A percentile compares a stretch with the other conserved stretches of the same genome.
Evolutionary conservation across 2,113 vertebrate species (phyloP).

Genomic region (Peromyscus californicus): DNA sequence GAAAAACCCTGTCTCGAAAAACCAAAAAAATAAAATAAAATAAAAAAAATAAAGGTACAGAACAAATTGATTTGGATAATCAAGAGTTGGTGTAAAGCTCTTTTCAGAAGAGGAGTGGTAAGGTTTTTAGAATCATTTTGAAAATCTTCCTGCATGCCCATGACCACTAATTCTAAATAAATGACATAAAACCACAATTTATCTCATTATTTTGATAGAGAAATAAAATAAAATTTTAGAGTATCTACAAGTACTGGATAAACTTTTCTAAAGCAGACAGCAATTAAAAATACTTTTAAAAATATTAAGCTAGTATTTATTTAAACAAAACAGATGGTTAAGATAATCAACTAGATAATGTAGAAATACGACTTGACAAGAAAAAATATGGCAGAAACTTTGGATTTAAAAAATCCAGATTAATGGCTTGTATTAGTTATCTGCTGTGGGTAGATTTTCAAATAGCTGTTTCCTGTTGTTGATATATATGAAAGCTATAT

Average conservation of each 20-base stretch:
- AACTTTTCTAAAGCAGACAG: not conserved
- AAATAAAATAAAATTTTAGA: not conserved
- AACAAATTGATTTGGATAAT: not conserved
- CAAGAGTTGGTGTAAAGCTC: not conserved
- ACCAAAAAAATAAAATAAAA: too few species aligned
- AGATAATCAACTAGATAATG: not conserved
- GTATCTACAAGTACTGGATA: not conserved
- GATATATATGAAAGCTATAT: not conserved
- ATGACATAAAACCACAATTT: not conserved
- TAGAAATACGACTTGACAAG: not conserved
- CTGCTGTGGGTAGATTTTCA: not conserved
- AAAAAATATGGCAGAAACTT: not conserved
- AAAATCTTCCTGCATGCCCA: not conserved
- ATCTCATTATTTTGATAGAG: slow-evolving; percentile 30
- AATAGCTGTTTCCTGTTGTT: not conserved
- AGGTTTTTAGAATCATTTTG: not conserved
- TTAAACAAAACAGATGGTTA: not conserved
- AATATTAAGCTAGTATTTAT: not conserved
- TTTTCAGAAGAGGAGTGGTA: not conserved
- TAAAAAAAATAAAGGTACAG: not conserved
- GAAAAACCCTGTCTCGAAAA: too few species aligned
- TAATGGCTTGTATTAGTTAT: not conserved
- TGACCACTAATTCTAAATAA: slow-evolving; percentile 8
- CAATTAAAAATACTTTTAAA: not conserved
- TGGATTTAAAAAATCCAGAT: not conserved